Percentiles rank a stretch among this genome's conserved stretches.
These are phyloP conservation scores for Mustela lutreola DNA, from an alignment of 2,113 vertebrate genomes.

Conservation along the genomic window DNA sequence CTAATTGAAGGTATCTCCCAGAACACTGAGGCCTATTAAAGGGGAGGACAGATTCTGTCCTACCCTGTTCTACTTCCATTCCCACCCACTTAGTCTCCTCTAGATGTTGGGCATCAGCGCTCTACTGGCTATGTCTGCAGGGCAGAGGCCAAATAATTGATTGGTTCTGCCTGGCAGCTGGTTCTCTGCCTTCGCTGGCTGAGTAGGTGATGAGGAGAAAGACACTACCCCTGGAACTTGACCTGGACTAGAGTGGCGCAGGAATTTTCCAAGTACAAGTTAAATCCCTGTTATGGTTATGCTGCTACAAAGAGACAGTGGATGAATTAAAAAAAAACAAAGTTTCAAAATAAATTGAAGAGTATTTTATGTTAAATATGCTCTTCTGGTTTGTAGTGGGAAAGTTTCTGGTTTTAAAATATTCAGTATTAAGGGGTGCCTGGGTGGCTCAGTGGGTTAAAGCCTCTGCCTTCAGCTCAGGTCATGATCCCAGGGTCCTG, in stretches of 20 bases:
- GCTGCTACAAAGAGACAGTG: background rate
- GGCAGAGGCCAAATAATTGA: background rate
- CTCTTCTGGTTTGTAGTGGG: background rate
- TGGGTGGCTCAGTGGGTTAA: no score
- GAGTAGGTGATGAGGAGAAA: background rate
- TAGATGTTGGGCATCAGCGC: background rate
- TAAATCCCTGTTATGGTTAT: background rate
- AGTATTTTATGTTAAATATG: constrained; percentile 11
- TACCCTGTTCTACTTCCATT: background rate
- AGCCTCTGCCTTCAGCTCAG: no score
- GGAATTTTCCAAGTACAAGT: background rate
- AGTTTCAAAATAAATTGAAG: background rate
- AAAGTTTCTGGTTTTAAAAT: constrained; percentile 41
- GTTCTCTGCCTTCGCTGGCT: background rate
- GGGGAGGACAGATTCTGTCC: background rate
- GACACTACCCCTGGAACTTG: background rate
- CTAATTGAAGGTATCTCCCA: background rate
- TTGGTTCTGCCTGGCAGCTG: background rate
- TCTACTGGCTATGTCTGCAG: background rate
- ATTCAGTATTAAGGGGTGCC: background rate
- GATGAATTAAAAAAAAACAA: background rate
- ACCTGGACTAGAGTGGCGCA: background rate
- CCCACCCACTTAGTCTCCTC: background rate
- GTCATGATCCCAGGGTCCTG: no score
- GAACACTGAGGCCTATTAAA: background rate